phyloP scores from a whole-genome alignment of 1,140 invertebrate genomes.

The Drosophila mojavensis region DNA sequence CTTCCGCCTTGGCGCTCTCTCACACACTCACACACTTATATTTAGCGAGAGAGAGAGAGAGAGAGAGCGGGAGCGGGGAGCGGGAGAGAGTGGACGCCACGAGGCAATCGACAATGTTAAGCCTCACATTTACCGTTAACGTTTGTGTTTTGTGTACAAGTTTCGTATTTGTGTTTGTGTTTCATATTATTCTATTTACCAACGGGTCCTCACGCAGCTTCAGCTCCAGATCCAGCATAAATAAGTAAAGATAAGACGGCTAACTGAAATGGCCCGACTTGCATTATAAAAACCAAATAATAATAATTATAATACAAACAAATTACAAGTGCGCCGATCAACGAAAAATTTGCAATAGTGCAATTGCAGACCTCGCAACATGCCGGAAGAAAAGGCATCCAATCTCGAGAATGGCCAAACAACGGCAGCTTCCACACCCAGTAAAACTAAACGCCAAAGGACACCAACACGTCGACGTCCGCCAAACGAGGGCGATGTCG shows the following conservation, averaged over 20 bases:
- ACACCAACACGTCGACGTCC: conserved; percentile 52
- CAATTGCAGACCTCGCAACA: conserved; percentile 30
- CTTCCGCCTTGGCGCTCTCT: conserved; percentile 62
- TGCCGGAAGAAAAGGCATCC: conserved; percentile 65
- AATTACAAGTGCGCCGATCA: conserved; percentile 24
- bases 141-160: conserved; percentile 38
- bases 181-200: conserved; percentile 68
- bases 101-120: conserved; percentile 56
- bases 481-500: conserved; percentile 62
- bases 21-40: conserved; percentile 10
- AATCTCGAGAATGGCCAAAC: conserved; percentile 68
- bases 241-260: conserved; percentile 44
- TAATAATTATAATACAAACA: too few relatives aligned
- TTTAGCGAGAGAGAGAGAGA: background rate
- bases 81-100: conserved; percentile 20
- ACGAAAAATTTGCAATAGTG: conserved; percentile 45
- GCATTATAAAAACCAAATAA: conserved; percentile 49
- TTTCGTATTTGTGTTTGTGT: conserved; percentile 63
- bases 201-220: conserved; percentile 44
- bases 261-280: conserved; percentile 55
- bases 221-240: conserved; percentile 1
- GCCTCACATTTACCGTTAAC: conserved; percentile 75
- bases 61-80: too few relatives aligned
- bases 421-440: conserved; percentile 52
- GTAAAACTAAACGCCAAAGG: conserved; percentile 48